phyloP scores from a whole-genome alignment of 2,797 vertebrate species.

The Orientallactaga sibirica region DNA sequence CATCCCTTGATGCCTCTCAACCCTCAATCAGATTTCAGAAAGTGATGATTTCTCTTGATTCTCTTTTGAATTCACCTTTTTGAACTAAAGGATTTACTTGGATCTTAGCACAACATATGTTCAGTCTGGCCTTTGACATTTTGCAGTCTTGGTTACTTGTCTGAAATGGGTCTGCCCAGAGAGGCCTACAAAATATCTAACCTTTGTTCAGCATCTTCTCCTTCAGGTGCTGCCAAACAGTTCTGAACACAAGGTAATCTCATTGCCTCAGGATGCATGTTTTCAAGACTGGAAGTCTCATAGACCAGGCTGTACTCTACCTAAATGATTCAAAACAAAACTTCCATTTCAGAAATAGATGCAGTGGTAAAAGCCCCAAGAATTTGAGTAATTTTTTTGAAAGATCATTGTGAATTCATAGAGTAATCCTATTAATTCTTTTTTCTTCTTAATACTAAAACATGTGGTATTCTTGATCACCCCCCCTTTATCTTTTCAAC shows the following conservation, averaged over 20 bases:
- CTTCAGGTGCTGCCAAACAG: neutral
- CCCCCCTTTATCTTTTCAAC: neutral
- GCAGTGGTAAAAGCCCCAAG: neutral
- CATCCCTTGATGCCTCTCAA: constrained; percentile 67
- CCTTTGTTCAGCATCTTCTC: constrained; percentile 39
- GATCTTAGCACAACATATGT: constrained; percentile 43
- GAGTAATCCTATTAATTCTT: neutral
- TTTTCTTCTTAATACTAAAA: constrained; percentile 29
- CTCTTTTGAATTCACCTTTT: constrained; percentile 67
- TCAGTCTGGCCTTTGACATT: constrained; percentile 66
- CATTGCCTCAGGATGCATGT: neutral
- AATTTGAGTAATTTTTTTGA: neutral
- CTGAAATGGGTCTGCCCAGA: constrained; percentile 34
- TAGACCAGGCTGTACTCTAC: neutral
- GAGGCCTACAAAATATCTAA: neutral
- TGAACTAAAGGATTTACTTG: constrained; percentile 60
- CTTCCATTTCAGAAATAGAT: constrained; percentile 7
- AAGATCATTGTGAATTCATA: constrained; percentile 12
- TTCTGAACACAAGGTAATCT: neutral
- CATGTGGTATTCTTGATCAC: neutral
- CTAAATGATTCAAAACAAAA: constrained; percentile 41
- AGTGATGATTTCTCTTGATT: constrained; percentile 67
- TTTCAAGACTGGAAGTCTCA: neutral
- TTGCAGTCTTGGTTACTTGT: constrained; percentile 37
- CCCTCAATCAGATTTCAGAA: constrained; percentile 69